Evolutionary conservation across 1,140 invertebrate species (phyloP).

Genomic region (Drosophila repletoides): DNA sequence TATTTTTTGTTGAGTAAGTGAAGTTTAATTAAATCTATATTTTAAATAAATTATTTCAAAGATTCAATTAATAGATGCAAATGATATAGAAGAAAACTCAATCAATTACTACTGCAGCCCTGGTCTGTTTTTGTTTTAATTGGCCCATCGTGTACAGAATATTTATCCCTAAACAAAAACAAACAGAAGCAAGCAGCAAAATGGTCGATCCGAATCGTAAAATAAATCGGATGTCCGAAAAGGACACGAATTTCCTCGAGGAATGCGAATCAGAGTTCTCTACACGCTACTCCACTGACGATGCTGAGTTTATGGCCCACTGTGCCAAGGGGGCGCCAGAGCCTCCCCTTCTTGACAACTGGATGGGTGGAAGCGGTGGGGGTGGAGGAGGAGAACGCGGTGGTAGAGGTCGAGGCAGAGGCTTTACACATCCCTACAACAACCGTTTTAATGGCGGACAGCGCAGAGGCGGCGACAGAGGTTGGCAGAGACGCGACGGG

Average conservation of each 20-base stretch:
- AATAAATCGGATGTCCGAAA: slow-evolving; percentile 81
- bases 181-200: not conserved
- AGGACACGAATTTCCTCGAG: slow-evolving; percentile 82
- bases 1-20: too few species aligned
- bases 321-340: slow-evolving; percentile 66
- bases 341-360: slow-evolving; percentile 84
- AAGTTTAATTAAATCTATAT: too few species aligned
- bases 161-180: not conserved
- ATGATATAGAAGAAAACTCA: too few species aligned
- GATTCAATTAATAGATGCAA: too few species aligned
- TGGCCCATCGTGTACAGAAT: too few species aligned
- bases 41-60: too few species aligned
- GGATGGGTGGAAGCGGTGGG: slow-evolving; percentile 66
- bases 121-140: too few species aligned
- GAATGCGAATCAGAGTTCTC: slow-evolving; percentile 84
- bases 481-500: slow-evolving; percentile 51
- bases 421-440: slow-evolving; percentile 24
- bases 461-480: slow-evolving; percentile 51
- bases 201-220: slow-evolving; percentile 82
- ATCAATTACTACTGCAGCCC: not conserved
- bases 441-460: slow-evolving; percentile 59
- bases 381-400: slow-evolving; percentile 14
- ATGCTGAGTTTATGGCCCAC: slow-evolving; percentile 83
- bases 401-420: slow-evolving; percentile 20
- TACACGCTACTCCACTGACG: slow-evolving; percentile 84